Evolutionary conservation across 2,113 vertebrate genomes (phyloP).

Genomic region (Peromyscus maniculatus): DNA sequence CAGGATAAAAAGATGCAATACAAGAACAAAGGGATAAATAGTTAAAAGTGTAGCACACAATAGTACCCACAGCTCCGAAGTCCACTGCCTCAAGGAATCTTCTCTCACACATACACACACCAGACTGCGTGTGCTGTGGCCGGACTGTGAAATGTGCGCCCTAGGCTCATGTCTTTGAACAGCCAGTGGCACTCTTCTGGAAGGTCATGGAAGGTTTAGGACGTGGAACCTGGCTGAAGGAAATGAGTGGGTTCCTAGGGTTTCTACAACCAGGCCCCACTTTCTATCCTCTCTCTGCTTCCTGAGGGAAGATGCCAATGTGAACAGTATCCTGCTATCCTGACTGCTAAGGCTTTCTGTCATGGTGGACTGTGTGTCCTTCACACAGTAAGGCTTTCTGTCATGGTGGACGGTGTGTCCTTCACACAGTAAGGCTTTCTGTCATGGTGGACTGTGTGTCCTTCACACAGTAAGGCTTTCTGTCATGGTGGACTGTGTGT

Average conservation of each 20-base stretch:
- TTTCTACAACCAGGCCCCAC: neutral
- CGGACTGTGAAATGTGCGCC: neutral
- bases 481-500: neutral
- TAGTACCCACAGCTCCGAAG: neutral
- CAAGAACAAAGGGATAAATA: constrained; percentile 29
- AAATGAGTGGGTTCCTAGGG: neutral
- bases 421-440: neutral
- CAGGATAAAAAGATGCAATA: neutral
- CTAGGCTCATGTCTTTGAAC: neutral
- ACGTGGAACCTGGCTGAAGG: neutral
- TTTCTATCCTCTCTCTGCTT: neutral
- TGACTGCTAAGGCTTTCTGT: no score
- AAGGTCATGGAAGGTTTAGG: neutral
- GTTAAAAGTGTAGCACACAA: neutral
- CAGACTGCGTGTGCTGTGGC: neutral
- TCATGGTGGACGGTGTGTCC: neutral
- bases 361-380: neutral
- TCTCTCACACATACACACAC: neutral
- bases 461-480: neutral
- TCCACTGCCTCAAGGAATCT: constrained; percentile 14
- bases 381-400: neutral
- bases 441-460: neutral
- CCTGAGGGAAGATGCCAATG: neutral
- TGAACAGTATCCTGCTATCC: neutral
- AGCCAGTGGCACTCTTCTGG: neutral